Percentiles rank a stretch among this genome's conserved stretches.
phyloP scores from a whole-genome alignment of 2,888 invertebrate genomes.

The Siphonodentalium dalli region DNA sequence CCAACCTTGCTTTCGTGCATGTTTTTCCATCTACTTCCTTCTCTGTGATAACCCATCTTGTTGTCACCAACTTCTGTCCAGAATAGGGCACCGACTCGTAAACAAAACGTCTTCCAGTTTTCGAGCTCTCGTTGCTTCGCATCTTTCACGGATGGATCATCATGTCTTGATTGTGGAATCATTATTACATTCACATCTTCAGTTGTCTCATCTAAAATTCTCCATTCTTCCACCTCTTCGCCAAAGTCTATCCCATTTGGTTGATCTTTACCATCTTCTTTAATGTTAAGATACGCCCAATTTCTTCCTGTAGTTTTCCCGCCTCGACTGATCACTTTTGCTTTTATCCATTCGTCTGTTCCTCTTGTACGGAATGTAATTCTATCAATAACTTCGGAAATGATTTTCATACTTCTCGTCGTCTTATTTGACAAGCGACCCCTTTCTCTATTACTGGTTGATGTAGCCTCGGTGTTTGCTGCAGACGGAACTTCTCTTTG shows the following conservation, averaged over 20 bases:
- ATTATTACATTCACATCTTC: slow-evolving; percentile 11
- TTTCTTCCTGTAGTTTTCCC: slow-evolving; percentile 26
- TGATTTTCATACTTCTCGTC: not conserved
- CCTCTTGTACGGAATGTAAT: not conserved
- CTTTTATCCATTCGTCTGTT: slow-evolving; percentile 14
- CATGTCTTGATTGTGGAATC: slow-evolving; percentile 9
- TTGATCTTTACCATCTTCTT: slow-evolving; percentile 4
- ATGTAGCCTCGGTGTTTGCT: too few relatives aligned
- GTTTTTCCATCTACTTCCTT: slow-evolving; percentile 6
- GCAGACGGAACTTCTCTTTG: too few relatives aligned
- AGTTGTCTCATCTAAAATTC: not conserved
- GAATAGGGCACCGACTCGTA: slow-evolving; percentile 10
- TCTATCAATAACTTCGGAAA: slow-evolving; percentile 14
- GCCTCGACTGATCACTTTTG: slow-evolving; percentile 11
- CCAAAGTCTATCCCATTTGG: slow-evolving; percentile 16
- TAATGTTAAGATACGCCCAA: slow-evolving; percentile 17
- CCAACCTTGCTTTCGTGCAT: slow-evolving; percentile 17
- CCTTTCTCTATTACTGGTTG: not conserved
- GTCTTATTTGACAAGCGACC: not conserved
- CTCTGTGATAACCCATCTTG: slow-evolving; percentile 21
- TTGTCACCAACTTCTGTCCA: slow-evolving; percentile 20
- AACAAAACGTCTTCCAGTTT: slow-evolving; percentile 18
- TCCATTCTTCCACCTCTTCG: slow-evolving; percentile 15
- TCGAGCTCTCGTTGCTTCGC: slow-evolving; percentile 20
- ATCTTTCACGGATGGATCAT: slow-evolving; percentile 8